Percentiles rank a stretch among this genome's conserved stretches.
Evolutionary conservation across 2,113 vertebrate species (phyloP).

Genomic region (Acrocephalus kingi): DNA sequence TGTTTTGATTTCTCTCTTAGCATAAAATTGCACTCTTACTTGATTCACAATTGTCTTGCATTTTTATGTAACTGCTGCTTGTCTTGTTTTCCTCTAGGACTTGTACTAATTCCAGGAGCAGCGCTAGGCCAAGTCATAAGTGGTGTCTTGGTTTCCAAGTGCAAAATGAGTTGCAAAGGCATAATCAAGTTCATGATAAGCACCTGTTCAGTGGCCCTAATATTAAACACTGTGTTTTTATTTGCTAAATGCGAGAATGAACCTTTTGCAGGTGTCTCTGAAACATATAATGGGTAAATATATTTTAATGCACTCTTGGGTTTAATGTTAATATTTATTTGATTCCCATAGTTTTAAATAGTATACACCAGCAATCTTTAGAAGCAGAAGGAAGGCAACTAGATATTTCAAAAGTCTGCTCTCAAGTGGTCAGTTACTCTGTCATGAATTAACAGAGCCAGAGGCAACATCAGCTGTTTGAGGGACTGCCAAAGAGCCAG

Average conservation of each 20-base stretch:
- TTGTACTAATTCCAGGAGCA: conserved; percentile 80
- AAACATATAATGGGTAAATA: conserved; percentile 80
- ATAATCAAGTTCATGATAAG: conserved; percentile 73
- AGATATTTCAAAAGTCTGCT: not conserved
- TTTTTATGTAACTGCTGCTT: conserved; percentile 45
- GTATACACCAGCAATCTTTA: not conserved
- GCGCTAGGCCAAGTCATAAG: conserved; percentile 82
- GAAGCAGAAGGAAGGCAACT: not conserved
- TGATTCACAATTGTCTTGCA: not conserved
- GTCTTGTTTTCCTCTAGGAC: conserved; percentile 72
- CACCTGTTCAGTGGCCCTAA: conserved; percentile 61
- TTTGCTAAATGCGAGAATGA: conserved; percentile 77
- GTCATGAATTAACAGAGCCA: not conserved
- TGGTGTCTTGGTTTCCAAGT: conserved; percentile 77
- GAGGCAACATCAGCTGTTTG: not conserved
- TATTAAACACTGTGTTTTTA: conserved; percentile 70
- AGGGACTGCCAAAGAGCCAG: not conserved
- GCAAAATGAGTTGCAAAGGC: conserved; percentile 74
- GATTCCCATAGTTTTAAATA: not conserved
- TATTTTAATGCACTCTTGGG: conserved; percentile 38
- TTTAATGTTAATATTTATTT: not conserved
- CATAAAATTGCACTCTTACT: not conserved
- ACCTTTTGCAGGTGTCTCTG: conserved; percentile 79
- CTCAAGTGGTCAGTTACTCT: not conserved
- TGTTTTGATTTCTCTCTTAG: not conserved